phyloP scores from a whole-genome alignment of 1,140 invertebrate genomes.

The Arctopsyche grandis region DNA sequence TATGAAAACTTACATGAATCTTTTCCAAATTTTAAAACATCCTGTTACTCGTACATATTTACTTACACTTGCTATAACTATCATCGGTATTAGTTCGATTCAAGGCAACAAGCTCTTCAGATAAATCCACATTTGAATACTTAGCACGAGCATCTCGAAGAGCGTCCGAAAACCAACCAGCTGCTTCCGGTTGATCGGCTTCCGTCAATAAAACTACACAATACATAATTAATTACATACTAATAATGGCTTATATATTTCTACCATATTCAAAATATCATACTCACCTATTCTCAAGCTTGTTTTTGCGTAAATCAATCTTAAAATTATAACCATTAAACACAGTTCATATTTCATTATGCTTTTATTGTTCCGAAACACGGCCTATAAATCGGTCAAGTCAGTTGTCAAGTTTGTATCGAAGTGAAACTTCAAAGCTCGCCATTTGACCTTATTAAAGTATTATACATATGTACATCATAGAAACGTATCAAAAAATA shows the following conservation, averaged over 20 bases:
- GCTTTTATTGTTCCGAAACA: too few relatives aligned
- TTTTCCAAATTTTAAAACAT: too few relatives aligned
- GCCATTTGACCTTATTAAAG: too few relatives aligned
- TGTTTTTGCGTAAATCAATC: slow-evolving; percentile 18
- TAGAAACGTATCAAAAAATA: too few relatives aligned
- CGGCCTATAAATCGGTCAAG: too few relatives aligned
- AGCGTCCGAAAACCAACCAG: slow-evolving; percentile 58
- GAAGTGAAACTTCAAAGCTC: too few relatives aligned
- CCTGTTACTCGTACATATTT: neutral
- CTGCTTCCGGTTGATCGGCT: slow-evolving; percentile 59
- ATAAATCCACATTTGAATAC: slow-evolving; percentile 53
- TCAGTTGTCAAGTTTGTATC: too few relatives aligned
- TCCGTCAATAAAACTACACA: slow-evolving; percentile 57
- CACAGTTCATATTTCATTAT: slow-evolving; percentile 3
- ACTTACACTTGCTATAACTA: slow-evolving; percentile 56
- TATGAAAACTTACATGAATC: neutral
- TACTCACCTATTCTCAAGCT: slow-evolving; percentile 14
- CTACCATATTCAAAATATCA: neutral
- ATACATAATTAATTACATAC: neutral
- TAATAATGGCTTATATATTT: neutral
- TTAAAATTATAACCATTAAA: neutral
- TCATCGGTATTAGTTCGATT: slow-evolving; percentile 62
- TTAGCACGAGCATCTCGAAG: slow-evolving; percentile 58
- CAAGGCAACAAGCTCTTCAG: slow-evolving; percentile 57
- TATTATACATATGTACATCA: too few relatives aligned